A percentile compares a stretch with the other conserved stretches of the same genome.
Conservation (phyloP, 1,140 invertebrate genomes). For the Parasteatoda tepidariorum region DNA sequence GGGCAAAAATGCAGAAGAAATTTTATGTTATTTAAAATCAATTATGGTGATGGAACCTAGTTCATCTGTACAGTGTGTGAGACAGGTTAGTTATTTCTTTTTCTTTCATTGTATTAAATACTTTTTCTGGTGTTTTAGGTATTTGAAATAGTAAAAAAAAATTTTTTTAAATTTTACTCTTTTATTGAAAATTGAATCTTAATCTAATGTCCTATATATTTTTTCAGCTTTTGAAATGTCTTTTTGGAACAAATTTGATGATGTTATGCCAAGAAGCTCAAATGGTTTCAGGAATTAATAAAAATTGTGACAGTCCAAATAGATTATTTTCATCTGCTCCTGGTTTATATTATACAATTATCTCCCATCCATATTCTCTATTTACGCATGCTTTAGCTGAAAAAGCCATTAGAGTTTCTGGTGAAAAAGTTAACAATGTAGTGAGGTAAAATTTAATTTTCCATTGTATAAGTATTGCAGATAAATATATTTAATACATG, state of each 20-base stretch:
- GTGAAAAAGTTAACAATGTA: conserved; percentile 27
- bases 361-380: conserved; percentile 69
- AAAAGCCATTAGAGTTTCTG: conserved; percentile 17
- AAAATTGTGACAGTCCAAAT: conserved; percentile 64
- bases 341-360: conserved; percentile 70
- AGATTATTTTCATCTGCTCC: conserved; percentile 63
- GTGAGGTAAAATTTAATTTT: conserved; percentile 38
- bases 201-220: background rate
- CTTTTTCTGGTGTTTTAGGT: background rate
- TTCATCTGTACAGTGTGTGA: conserved; percentile 80
- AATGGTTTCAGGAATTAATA: conserved; percentile 20
- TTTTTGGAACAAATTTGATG: conserved; percentile 84
- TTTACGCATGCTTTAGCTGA: conserved; percentile 69
- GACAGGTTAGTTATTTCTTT: conserved; percentile 71
- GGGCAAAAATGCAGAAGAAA: conserved; percentile 81
- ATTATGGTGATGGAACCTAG: conserved; percentile 79
- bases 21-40: conserved; percentile 80
- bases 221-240: conserved; percentile 79
- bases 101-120: background rate
- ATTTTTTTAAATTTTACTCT: conserved; percentile 9
- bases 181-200: background rate
- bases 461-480: too few species aligned
- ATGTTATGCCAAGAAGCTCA: conserved; percentile 73
- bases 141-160: background rate
- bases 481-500: too few species aligned